phyloP scores from a whole-genome alignment of 2,888 invertebrate species.

The Sesamia inferens region DNA sequence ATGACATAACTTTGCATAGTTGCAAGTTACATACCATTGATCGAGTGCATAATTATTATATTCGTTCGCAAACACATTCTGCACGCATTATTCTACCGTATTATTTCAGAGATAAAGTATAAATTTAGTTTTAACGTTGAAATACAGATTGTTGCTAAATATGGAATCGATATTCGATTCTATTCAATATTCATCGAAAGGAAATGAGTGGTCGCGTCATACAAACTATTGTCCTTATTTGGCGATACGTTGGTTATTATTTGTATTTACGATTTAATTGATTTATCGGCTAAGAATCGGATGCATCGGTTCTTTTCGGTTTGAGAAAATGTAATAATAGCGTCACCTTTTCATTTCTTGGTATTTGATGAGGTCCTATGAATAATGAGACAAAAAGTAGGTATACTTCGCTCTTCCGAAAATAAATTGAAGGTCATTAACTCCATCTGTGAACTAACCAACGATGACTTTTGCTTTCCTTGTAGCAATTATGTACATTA shows the following conservation, averaged over 20 bases:
- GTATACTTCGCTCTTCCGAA: background rate
- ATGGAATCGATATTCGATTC: slow-evolving; percentile 54
- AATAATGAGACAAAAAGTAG: background rate
- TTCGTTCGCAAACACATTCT: slow-evolving; percentile 15
- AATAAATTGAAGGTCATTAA: background rate
- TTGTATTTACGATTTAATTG: slow-evolving; percentile 43
- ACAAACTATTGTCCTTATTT: slow-evolving; percentile 56
- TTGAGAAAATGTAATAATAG: background rate
- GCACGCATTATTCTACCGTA: slow-evolving; percentile 40
- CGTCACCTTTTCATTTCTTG: background rate
- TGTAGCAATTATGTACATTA: background rate
- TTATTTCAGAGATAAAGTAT: slow-evolving; percentile 6
- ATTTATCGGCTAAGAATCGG: slow-evolving; percentile 40
- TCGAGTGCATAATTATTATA: slow-evolving; percentile 47
- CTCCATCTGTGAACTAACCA: background rate
- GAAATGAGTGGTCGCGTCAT: slow-evolving; percentile 50
- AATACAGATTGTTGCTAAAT: slow-evolving; percentile 58
- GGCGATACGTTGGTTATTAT: slow-evolving; percentile 46
- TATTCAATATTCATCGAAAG: slow-evolving; percentile 57
- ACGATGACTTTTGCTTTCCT: slow-evolving; percentile 1
- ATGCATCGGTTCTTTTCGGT: slow-evolving; percentile 14
- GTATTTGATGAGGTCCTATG: background rate
- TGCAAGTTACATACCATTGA: slow-evolving; percentile 55
- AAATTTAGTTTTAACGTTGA: slow-evolving; percentile 5
- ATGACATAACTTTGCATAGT: slow-evolving; percentile 64